Evolutionary conservation across 2,797 vertebrate genomes (phyloP).

Genomic region (Setipinna tenuifilis): DNA sequence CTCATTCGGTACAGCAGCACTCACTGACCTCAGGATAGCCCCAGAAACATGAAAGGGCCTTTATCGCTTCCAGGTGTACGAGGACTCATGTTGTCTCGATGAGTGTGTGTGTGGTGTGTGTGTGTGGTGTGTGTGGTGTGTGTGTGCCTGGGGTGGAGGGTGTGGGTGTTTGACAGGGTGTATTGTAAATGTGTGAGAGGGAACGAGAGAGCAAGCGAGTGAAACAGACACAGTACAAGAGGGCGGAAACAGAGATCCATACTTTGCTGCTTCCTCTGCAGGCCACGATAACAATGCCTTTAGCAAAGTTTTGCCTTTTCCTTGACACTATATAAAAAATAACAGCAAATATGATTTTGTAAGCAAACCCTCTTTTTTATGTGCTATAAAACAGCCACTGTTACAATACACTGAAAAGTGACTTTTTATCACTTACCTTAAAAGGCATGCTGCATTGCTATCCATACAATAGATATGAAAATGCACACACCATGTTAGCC

Average conservation of each 20-base stretch:
- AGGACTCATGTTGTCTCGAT: slow-evolving; percentile 56
- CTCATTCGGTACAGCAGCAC: slow-evolving; percentile 71
- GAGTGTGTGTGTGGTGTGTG: slow-evolving; percentile 24
- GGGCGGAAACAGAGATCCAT: slow-evolving; percentile 2
- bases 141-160: slow-evolving; percentile 34
- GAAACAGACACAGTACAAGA: slow-evolving; percentile 53
- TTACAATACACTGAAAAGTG: background rate
- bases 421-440: background rate
- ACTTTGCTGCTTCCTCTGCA: background rate
- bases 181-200: slow-evolving; percentile 15
- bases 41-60: slow-evolving; percentile 77
- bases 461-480: background rate
- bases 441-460: background rate
- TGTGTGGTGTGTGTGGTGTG: slow-evolving; percentile 45
- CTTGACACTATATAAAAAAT: background rate
- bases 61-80: slow-evolving; percentile 82
- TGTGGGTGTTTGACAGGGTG: slow-evolving; percentile 41
- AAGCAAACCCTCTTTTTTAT: background rate
- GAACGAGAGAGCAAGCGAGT: slow-evolving; percentile 49
- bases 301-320: background rate
- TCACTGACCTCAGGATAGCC: slow-evolving; percentile 77
- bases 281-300: slow-evolving; percentile 1
- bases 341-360: background rate
- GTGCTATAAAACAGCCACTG: slow-evolving; percentile 3
- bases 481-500: background rate